phyloP scores from a whole-genome alignment of 2,888 invertebrate genomes.

The Eupeodes latifasciatus region DNA sequence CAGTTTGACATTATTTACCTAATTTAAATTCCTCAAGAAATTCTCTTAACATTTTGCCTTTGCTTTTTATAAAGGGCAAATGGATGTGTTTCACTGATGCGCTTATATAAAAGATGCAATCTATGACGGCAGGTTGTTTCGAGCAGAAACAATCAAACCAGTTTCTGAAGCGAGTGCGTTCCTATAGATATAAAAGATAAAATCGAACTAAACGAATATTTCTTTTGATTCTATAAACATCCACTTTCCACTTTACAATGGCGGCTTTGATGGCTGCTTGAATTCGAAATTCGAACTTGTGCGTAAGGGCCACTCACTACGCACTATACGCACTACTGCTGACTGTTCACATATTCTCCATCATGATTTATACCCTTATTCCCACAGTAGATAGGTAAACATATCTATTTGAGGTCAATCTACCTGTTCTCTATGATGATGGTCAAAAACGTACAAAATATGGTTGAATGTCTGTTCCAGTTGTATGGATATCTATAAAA shows the following conservation, averaged over 20 bases:
- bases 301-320: conserved; percentile 14
- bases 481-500: conserved; percentile 51
- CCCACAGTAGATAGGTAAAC: conserved; percentile 63
- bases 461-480: conserved; percentile 30
- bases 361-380: conserved; percentile 58
- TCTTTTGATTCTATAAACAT: conserved; percentile 36
- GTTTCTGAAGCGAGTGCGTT: conserved; percentile 40
- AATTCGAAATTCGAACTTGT: conserved; percentile 33
- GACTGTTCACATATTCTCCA: conserved; percentile 2
- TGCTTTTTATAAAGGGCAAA: conserved; percentile 41
- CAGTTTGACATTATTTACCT: too few relatives aligned
- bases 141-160: conserved; percentile 56
- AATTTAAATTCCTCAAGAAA: neutral
- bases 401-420: conserved; percentile 70
- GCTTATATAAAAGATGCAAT: conserved; percentile 71
- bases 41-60: conserved; percentile 3
- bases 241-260: conserved; percentile 45
- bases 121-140: conserved; percentile 67
- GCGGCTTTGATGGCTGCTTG: conserved; percentile 45
- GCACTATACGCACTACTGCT: conserved; percentile 8
- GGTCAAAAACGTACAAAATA: conserved; percentile 48
- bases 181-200: conserved; percentile 13
- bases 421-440: conserved; percentile 51
- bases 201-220: conserved; percentile 53
- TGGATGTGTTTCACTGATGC: conserved; percentile 44